Conservation (phyloP, 2,797 vertebrate genomes). For the Tinamus major region DNA sequence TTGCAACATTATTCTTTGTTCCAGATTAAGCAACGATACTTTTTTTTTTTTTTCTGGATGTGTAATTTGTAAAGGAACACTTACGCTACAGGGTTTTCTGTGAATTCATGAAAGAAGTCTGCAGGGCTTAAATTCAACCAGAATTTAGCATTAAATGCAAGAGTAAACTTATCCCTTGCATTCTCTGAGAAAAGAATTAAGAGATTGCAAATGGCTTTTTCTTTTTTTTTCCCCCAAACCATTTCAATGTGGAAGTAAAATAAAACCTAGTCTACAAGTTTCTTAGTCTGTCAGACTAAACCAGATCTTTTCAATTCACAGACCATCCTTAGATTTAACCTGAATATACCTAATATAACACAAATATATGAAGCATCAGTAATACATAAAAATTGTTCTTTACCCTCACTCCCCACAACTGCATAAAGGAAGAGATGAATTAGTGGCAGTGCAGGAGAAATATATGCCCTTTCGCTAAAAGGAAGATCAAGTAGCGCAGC, state of each 20-base stretch:
- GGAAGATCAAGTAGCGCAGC: not conserved
- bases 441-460: not conserved
- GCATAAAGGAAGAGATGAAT: not conserved
- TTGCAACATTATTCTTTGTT: not conserved
- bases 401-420: not conserved
- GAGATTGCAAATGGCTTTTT: not conserved
- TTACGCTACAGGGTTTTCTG: not conserved
- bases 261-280: not conserved
- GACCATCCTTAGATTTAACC: not conserved
- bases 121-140: conserved; percentile 2
- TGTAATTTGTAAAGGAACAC: not conserved
- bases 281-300: not conserved
- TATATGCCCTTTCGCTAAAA: not conserved
- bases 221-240: not conserved
- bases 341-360: not conserved
- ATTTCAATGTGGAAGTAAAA: not conserved
- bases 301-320: not conserved
- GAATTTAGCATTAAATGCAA: not conserved
- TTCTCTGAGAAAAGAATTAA: not conserved
- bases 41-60: not conserved
- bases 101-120: not conserved
- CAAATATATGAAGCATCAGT: conserved; percentile 2
- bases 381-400: not conserved
- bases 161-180: not conserved
- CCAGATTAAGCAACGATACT: not conserved